These are phyloP conservation scores for Corythornis madagascariensis DNA, from an alignment of 2,113 vertebrate genomes.

Conservation along the genomic window DNA sequence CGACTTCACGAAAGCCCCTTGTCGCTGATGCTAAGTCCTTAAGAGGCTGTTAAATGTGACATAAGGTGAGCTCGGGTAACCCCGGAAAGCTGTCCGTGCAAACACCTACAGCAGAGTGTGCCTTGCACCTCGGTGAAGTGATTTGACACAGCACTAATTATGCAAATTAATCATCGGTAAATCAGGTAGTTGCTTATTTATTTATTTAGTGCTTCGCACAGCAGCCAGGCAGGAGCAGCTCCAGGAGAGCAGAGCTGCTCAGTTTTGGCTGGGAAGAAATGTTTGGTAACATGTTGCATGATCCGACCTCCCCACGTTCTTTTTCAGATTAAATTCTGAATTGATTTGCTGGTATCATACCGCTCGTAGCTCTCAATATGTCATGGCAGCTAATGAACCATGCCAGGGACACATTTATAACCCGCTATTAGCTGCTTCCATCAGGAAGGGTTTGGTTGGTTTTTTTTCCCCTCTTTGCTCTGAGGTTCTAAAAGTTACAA, in stretches of 20 bases:
- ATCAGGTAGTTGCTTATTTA: conserved; percentile 19
- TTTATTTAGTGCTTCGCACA: neutral
- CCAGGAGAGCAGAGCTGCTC: neutral
- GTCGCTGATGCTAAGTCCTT: fast-evolving
- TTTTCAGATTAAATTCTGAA: neutral
- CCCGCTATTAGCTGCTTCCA: neutral
- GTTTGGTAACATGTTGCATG: neutral
- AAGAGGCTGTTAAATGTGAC: fast-evolving
- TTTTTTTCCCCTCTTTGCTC: neutral
- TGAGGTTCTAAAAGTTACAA: conserved; percentile 33
- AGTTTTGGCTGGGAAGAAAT: neutral
- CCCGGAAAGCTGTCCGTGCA: neutral
- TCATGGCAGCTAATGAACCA: neutral
- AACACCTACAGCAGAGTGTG: neutral
- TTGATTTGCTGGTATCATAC: conserved; percentile 24
- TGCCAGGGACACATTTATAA: conserved; percentile 8
- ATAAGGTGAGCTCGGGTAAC: neutral
- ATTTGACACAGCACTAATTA: conserved; percentile 21
- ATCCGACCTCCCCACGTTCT: neutral
- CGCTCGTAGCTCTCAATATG: neutral
- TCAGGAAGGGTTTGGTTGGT: neutral
- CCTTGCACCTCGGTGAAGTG: neutral
- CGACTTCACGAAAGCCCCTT: fast-evolving
- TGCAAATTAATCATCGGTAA: conserved; percentile 58
- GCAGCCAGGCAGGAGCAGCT: neutral